Conservation (phyloP, 2,888 invertebrate species). For the Balanococcus diminutus region DNA sequence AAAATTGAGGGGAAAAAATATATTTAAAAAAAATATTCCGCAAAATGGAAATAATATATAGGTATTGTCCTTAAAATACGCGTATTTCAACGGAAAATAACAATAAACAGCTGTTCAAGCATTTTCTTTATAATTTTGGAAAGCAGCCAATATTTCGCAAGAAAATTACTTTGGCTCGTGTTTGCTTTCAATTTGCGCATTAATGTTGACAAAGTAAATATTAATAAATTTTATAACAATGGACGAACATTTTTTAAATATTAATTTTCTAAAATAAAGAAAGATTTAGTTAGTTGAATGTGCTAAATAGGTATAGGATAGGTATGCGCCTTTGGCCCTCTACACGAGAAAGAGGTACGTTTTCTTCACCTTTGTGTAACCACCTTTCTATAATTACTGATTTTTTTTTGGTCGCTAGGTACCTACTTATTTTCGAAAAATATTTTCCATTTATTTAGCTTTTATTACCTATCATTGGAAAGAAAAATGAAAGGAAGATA, state of each 20-base stretch:
- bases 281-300: background rate
- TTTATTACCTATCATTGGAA: no score
- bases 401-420: no score
- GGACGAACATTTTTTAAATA: background rate
- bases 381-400: no score
- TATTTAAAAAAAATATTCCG: no score
- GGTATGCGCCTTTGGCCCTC: no score
- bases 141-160: background rate
- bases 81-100: background rate
- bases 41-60: background rate
- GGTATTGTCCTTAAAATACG: background rate
- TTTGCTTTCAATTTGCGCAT: slow-evolving; percentile 4
- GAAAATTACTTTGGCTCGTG: background rate
- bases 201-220: slow-evolving; percentile 7
- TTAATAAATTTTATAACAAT: background rate
- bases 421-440: no score
- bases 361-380: no score
- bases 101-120: background rate
- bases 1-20: background rate
- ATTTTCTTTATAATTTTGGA: background rate
- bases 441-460: no score
- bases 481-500: no score
- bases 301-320: no score
- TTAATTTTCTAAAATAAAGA: background rate
- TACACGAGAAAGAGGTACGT: no score